Evolutionary conservation across 2,797 vertebrate species (phyloP).

Genomic region (Oreonectes daqikongensis): DNA sequence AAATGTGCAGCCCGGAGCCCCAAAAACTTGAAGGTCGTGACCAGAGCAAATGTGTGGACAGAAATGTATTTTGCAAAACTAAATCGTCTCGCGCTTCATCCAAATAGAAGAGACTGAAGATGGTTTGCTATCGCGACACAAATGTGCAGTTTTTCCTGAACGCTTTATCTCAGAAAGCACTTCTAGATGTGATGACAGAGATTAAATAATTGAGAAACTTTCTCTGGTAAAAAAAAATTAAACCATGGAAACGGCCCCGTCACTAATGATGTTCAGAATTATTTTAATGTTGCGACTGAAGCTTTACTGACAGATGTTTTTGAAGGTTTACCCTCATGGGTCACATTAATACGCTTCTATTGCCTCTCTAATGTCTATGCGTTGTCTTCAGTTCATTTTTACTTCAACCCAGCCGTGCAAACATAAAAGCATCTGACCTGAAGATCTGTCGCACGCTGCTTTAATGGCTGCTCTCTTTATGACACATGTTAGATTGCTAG

Average conservation of each 20-base stretch:
- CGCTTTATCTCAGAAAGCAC: slow-evolving; percentile 42
- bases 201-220: slow-evolving; percentile 37
- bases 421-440: slow-evolving; percentile 32
- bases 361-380: slow-evolving; percentile 21
- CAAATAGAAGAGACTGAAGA: slow-evolving; percentile 50
- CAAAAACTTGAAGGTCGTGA: slow-evolving; percentile 45
- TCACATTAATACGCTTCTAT: slow-evolving; percentile 59
- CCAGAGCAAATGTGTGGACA: slow-evolving; percentile 35
- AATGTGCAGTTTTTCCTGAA: slow-evolving; percentile 49
- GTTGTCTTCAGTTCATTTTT: slow-evolving; percentile 24
- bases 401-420: slow-evolving; percentile 44
- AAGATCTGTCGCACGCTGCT: slow-evolving; percentile 21
- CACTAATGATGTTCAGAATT: slow-evolving; percentile 62
- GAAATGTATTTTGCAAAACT: slow-evolving; percentile 35
- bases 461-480: slow-evolving; percentile 10
- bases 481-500: not conserved
- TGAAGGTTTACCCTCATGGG: slow-evolving; percentile 50
- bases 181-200: slow-evolving; percentile 31
- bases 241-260: slow-evolving; percentile 47
- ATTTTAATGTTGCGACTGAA: slow-evolving; percentile 64
- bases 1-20: slow-evolving; percentile 5
- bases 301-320: slow-evolving; percentile 62
- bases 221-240: slow-evolving; percentile 52
- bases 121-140: not conserved
- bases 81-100: slow-evolving; percentile 53